A percentile compares a stretch with the other conserved stretches of the same genome.
Evolutionary conservation across 2,797 vertebrate genomes (phyloP).

Genomic region (Paramormyrops hopkinsi): DNA sequence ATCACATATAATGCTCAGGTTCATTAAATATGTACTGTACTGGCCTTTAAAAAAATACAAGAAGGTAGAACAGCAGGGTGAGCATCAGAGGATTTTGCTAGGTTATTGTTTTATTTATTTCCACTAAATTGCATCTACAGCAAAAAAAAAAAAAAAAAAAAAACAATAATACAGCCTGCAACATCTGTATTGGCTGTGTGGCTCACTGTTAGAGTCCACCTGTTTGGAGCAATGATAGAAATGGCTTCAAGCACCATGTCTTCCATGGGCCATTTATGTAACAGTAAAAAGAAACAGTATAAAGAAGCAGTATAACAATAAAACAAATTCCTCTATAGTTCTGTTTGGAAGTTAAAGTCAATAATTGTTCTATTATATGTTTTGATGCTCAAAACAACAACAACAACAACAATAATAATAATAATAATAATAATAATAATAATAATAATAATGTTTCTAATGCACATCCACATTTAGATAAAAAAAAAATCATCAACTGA

Average conservation of each 20-base stretch:
- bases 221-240: not conserved
- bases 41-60: not conserved
- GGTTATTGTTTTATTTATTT: not conserved
- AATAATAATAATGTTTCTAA: not conserved
- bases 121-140: not conserved
- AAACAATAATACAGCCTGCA: not conserved
- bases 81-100: not conserved
- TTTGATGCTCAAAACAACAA: not conserved
- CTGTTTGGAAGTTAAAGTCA: not conserved
- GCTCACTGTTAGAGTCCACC: not conserved
- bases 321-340: not conserved
- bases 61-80: not conserved
- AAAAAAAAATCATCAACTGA: not conserved
- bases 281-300: not conserved
- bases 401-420: not conserved
- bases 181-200: not conserved
- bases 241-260: not conserved
- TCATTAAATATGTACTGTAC: conserved; percentile 12
- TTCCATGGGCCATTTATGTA: not conserved
- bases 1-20: conserved; percentile 10
- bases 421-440: not conserved
- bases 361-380: not conserved
- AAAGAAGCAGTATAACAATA: not conserved
- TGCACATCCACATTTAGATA: not conserved
- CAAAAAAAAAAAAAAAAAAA: not conserved